Percentiles rank a stretch among this genome's conserved stretches.
Conservation (phyloP, 1,140 invertebrate species). For the Drosophila elegans region DNA sequence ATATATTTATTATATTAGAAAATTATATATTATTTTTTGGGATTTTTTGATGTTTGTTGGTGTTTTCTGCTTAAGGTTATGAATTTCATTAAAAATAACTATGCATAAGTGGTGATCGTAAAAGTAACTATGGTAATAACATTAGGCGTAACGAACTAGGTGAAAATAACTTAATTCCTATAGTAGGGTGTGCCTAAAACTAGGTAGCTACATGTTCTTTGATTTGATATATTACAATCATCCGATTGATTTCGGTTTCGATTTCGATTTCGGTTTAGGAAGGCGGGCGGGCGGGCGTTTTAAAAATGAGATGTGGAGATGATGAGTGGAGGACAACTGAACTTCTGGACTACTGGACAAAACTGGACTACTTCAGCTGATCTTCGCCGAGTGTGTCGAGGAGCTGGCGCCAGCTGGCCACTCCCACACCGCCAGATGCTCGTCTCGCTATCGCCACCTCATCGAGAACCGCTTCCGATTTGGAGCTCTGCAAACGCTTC, state of each 20-base stretch:
- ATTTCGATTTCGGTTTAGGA: slow-evolving; percentile 12
- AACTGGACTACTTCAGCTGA: slow-evolving; percentile 22
- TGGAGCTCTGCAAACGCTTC: slow-evolving; percentile 76
- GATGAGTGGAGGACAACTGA: not conserved
- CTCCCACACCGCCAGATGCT: slow-evolving; percentile 1
- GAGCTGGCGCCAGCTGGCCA: slow-evolving; percentile 6
- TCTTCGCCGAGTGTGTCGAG: slow-evolving; percentile 11
- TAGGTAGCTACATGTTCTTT: slow-evolving; percentile 30
- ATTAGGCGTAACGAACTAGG: slow-evolving; percentile 37
- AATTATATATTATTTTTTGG: slow-evolving; percentile 60
- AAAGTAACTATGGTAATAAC: slow-evolving; percentile 42
- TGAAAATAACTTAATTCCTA: slow-evolving; percentile 57
- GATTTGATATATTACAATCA: slow-evolving; percentile 47
- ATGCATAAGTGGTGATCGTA: slow-evolving; percentile 44
- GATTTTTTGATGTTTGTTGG: slow-evolving; percentile 20
- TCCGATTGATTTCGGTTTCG: slow-evolving; percentile 16
- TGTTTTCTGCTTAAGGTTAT: slow-evolving; percentile 42
- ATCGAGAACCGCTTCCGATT: slow-evolving; percentile 72
- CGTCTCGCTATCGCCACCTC: not conserved
- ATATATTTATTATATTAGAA: slow-evolving; percentile 14
- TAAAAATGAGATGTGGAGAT: not conserved
- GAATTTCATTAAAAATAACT: slow-evolving; percentile 57
- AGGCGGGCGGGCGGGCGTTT: slow-evolving; percentile 8
- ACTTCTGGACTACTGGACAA: too few species aligned
- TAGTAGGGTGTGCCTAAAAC: slow-evolving; percentile 22